Evolutionary conservation across 2,113 vertebrate species (phyloP), one percentile per base, ranked within the genome.

Genomic region (Sarotherodon lohbergeri): DNA sequence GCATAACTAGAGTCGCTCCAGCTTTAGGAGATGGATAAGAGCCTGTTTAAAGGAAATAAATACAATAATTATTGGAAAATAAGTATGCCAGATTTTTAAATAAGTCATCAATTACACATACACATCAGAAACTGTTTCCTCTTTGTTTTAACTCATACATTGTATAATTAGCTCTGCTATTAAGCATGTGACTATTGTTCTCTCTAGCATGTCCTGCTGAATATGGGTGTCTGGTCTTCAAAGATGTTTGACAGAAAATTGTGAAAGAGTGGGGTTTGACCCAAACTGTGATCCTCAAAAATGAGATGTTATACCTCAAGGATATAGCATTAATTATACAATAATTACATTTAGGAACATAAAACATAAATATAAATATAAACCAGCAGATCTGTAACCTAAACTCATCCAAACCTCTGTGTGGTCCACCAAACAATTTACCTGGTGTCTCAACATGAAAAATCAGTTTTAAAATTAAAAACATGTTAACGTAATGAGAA

Each of bases 11-110:
- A 0, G 99, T 99, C 1, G 99, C 99, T 27, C 99, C 99, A 2
- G 99, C 99, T 95, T 99, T 99, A 22, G 98, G 99, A 1, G 99
- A 99, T 3, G 99, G 99, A 91, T 99, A 99, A 1, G 99, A 99
- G 85, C 99, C 99, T 99, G 95, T 6, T 78, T 78, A 50, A 83
- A 90, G 17, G 29, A 54, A 7, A 48, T 2, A 34, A n/a, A 50
- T 9, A 24, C 16, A 46, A 3, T 34, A 11, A 54, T 4, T 41
- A 32, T 46, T 17, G 27, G 8, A 36, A 17, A 81, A 85, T 24
- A n/a, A 29, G n/a, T 63, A 73, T 10, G 5, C 63, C 24, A 3
- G 27, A 29, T 84, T 14, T 50, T 46, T 55, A 1, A 81, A 32
- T 55, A 73, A 52, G 46, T 78, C 73, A 78, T 17, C 4, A 73